These are phyloP conservation scores for Palythoa grandiflora DNA, from an alignment of 92 coral and sea anemone genomes.

Conservation along the genomic window DNA sequence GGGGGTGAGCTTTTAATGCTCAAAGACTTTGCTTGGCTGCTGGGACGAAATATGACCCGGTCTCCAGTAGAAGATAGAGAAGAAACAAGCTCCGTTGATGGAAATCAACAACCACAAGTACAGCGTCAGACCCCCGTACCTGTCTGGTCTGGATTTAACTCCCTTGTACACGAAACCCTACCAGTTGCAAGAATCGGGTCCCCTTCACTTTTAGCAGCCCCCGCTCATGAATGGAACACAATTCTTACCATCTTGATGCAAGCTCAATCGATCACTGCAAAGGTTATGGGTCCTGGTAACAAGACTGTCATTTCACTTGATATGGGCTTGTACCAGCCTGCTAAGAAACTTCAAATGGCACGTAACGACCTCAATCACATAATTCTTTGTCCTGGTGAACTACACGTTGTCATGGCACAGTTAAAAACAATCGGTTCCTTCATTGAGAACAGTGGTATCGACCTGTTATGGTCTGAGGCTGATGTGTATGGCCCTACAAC, in stretches of 20 bases:
- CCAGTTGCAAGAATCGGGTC: not conserved
- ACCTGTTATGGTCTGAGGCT: too few relatives aligned
- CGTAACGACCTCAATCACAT: not conserved
- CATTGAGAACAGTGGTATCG: too few relatives aligned
- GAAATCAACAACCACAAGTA: too few relatives aligned
- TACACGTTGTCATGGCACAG: not conserved
- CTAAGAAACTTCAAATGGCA: not conserved
- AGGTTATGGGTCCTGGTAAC: not conserved
- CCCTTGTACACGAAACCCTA: too few relatives aligned
- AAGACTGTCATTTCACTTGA: not conserved
- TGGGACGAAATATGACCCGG: constrained; percentile 49
- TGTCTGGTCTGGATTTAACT: too few relatives aligned
- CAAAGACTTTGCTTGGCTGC: constrained; percentile 66
- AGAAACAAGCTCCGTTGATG: too few relatives aligned
- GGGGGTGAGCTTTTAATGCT: constrained; percentile 51
- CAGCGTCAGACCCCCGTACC: too few relatives aligned
- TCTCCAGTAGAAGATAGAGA: not conserved
- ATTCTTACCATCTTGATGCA: not conserved
- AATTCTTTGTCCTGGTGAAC: not conserved
- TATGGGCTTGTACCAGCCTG: not conserved
- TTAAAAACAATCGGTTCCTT: not conserved
- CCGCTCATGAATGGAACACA: not conserved
- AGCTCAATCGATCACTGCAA: not conserved
- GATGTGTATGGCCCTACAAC: too few relatives aligned
- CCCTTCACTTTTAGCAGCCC: not conserved